A percentile compares a stretch with the other conserved stretches of the same genome.
These are phyloP conservation scores for Pocillopora damicornis DNA, from an alignment of 64 coral and sea anemone species.

Conservation along the genomic window DNA sequence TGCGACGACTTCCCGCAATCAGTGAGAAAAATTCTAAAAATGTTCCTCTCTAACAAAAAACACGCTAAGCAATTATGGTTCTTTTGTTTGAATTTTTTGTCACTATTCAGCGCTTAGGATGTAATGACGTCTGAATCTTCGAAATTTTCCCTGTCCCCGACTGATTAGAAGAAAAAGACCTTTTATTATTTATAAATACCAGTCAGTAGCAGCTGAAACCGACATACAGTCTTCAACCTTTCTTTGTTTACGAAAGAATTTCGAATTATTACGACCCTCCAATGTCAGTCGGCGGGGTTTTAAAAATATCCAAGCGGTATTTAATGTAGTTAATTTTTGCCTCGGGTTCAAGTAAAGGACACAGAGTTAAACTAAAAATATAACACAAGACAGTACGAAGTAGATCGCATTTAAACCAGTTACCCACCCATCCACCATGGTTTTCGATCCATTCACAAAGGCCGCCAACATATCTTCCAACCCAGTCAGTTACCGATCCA, in stretches of 20 bases:
- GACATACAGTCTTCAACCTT: constrained; percentile 14
- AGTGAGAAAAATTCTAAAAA: constrained; percentile 18
- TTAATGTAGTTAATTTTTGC: neutral
- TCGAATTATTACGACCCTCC: constrained; percentile 15
- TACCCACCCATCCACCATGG: constrained; percentile 97
- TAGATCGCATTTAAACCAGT: constrained; percentile 16
- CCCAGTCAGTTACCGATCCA: constrained; percentile 74
- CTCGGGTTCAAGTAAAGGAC: neutral
- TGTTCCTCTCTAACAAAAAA: neutral
- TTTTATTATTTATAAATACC: constrained; percentile 40
- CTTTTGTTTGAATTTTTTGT: neutral
- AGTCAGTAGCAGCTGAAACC: constrained; percentile 13
- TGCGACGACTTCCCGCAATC: neutral
- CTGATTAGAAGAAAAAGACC: neutral
- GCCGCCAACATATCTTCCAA: constrained; percentile 70
- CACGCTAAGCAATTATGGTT: neutral
- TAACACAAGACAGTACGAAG: neutral
- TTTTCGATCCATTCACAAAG: constrained; percentile 90
- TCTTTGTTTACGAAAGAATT: constrained; percentile 14
- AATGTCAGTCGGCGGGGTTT: neutral
- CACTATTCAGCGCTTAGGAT: neutral
- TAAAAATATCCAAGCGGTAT: constrained; percentile 1
- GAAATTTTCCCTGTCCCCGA: neutral
- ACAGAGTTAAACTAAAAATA: constrained; percentile 24
- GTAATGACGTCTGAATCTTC: neutral